phyloP scores from a whole-genome alignment of 2,888 invertebrate species.

The Aromia moschata region DNA sequence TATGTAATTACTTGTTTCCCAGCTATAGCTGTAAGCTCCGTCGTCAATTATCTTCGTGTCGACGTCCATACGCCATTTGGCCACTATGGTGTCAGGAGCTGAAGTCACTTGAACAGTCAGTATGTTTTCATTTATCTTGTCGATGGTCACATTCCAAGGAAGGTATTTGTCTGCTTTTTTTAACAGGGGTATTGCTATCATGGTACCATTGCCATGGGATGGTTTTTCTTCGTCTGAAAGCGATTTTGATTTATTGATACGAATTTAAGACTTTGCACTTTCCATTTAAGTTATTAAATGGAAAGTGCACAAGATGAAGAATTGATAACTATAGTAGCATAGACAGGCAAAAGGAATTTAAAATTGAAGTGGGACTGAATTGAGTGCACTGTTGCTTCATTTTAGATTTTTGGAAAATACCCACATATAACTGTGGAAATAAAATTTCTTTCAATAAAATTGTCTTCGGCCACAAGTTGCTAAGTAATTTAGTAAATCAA shows the following conservation, averaged over 20 bases:
- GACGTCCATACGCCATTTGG: slow-evolving; percentile 85
- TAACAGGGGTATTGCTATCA: slow-evolving; percentile 78
- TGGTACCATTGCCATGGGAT: slow-evolving; percentile 81
- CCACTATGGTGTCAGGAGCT: slow-evolving; percentile 77
- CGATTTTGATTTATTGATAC: slow-evolving; percentile 5
- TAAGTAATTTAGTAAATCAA: too few species aligned
- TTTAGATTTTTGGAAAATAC: too few species aligned
- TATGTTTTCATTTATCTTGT: slow-evolving; percentile 71
- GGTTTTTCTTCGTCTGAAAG: slow-evolving; percentile 76
- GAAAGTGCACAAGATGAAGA: too few species aligned
- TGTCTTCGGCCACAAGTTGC: too few species aligned
- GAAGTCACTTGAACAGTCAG: slow-evolving; percentile 75
- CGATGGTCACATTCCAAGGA: slow-evolving; percentile 79
- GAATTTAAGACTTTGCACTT: slow-evolving; percentile 4
- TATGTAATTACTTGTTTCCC: slow-evolving; percentile 71
- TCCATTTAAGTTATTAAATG: too few species aligned
- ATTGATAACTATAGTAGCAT: too few species aligned
- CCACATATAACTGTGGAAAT: too few species aligned
- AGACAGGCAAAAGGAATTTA: too few species aligned
- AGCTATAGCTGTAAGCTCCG: slow-evolving; percentile 79
- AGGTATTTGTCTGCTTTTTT: slow-evolving; percentile 70
- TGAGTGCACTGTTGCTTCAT: too few species aligned
- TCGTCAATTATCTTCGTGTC: slow-evolving; percentile 78
- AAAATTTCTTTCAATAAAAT: too few species aligned
- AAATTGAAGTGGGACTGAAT: too few species aligned